Evolutionary conservation across 1,140 invertebrate species (phyloP).

Genomic region (Telenomus remus): DNA sequence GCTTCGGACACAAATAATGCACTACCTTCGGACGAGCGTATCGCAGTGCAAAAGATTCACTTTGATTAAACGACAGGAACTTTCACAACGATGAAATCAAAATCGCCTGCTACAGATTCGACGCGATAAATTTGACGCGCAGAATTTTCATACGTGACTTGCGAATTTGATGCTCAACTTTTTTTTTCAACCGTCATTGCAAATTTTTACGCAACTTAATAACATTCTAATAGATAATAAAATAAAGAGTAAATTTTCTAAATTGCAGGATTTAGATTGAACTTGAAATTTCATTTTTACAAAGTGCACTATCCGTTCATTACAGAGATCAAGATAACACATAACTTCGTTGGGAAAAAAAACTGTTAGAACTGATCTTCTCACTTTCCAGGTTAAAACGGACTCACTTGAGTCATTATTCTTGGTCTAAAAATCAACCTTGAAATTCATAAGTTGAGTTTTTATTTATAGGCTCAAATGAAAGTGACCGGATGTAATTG

Average conservation of each 20-base stretch:
- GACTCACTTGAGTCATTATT: conserved; percentile 20
- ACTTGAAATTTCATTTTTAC: too few relatives aligned
- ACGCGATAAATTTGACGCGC: neutral
- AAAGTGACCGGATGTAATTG: conserved; percentile 14
- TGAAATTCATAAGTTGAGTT: too few relatives aligned
- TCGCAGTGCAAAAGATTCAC: conserved; percentile 47
- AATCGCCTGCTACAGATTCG: conserved; percentile 25
- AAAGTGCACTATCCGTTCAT: too few relatives aligned
- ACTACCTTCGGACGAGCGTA: conserved; percentile 41
- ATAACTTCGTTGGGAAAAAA: conserved; percentile 28
- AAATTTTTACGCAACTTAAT: neutral
- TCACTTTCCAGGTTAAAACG: conserved; percentile 41
- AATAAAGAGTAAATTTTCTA: too few relatives aligned
- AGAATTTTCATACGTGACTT: neutral
- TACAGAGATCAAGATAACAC: conserved; percentile 34
- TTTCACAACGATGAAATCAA: conserved; percentile 43
- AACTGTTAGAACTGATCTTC: conserved; percentile 22
- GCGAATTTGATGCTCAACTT: neutral
- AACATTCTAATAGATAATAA: neutral
- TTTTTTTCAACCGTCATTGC: neutral
- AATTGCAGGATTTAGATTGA: too few relatives aligned
- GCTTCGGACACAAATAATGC: conserved; percentile 44
- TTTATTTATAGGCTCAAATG: conserved; percentile 10
- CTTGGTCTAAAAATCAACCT: conserved; percentile 4
- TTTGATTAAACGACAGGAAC: conserved; percentile 48